Evolutionary conservation across 1,140 invertebrate species (phyloP), one percentile per base, ranked within the genome.

Genomic region (Ylistrum balloti): DNA sequence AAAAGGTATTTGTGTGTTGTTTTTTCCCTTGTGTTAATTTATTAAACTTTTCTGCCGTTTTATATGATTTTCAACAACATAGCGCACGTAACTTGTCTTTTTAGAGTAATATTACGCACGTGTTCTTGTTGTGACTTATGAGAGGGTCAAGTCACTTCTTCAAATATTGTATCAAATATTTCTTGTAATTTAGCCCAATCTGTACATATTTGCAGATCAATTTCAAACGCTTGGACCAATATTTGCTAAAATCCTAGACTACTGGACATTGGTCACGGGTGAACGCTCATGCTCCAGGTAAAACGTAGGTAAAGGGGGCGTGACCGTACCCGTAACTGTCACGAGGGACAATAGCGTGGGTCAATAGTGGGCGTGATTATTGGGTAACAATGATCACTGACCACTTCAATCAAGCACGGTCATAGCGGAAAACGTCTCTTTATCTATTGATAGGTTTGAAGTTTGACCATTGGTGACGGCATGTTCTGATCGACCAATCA

Each of bases 171-270:
- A 74, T 74, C 56, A 28, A n/a, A 74, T 74, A 74, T 74, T 74
- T 74, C 56, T 74, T 28, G 56, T 74, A 74, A 74, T 17, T 74
- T 74, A 74, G 22, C 56, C 56, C 56, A 74, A 74, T 74, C 56
- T 74, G 56, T 74, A 74, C 56, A 74, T 74, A 74, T 74, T 74
- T 74, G 56, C 56, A 74, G 56, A 74, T 74, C 56, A 74, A 74
- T 74, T 74, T 74, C 56, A 74, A 74, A 74, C 56, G n/a, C 17
- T 74, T 74, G 56, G 56, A 74, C 56, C 56, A 74, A 74, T 74
- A 74, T 74, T 74, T 74, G 56, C 56, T 74, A 74, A 74, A 74
- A 74, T 74, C 56, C 9, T 74, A 74, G n/a, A 74, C 56, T 74
- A 74, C 56, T 74, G 56, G 22, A 74, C 22, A 74, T 28, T 5